Base-by-base conservation (phyloP, 1,140 invertebrate species). In the Drepana arcuata region DNA sequence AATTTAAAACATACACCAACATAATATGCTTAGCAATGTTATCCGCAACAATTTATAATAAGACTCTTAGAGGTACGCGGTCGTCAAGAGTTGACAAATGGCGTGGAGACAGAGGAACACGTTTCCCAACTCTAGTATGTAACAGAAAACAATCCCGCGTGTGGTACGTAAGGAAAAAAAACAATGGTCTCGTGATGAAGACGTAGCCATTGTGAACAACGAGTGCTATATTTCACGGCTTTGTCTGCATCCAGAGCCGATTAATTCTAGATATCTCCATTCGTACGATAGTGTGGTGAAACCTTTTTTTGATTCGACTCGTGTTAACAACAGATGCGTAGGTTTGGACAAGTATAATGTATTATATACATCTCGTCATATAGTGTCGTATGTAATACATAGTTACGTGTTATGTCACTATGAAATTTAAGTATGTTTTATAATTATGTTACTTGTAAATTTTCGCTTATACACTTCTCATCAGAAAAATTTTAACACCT, bases 191-290 rank as follows among this genome's bases (percentile, higher is more conserved):
- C 69, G 64, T 82, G 78, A 82, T 82, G 74, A 79, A 82, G 78
- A 82, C 74, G 73, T 82, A 71, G 55, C 68, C 71, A 82, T 82
- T 82, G 78, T 82, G 71, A 62, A 48, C 59, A 59, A 70, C 66
- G 78, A 63, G 60, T 54, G 64, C 64, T 49, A 82, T 82, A 82
- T 74, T 79, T 82, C 73, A 82, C 73, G 53, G 65, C 74, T 79
- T 79, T 82, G 74, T 82, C 59, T 66, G 58, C 67, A 57, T 70
- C 67, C 63, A 68, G 70, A 61, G 62, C 50, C 78, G 78, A 82
- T 79, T 82, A 82, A 82, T 79, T 72, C 72, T 74, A 78, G 71
- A 82, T 79, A 82, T 79, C 78, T 82, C 77, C 60, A 77, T 81
- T 79, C 61, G 48, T 69, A 70, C 69, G 69, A 72, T 66, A 58